Percentiles rank a stretch among this genome's conserved stretches.
phyloP scores from a whole-genome alignment of 92 coral and sea anemone genomes.

The Heliopora coerulea region DNA sequence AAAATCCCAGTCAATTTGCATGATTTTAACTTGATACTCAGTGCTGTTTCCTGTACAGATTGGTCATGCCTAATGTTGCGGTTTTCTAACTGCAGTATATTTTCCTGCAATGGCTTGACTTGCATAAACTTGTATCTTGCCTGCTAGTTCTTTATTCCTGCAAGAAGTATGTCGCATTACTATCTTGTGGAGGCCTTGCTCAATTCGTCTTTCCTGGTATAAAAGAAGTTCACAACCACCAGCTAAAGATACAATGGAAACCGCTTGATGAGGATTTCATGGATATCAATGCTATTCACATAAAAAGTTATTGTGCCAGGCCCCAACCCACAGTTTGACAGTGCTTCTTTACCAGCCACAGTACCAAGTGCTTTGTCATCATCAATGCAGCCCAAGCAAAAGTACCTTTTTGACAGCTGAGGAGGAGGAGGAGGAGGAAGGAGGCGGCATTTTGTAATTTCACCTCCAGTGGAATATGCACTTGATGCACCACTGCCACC shows the following conservation, averaged over 20 bases:
- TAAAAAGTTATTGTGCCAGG: slow-evolving; percentile 25
- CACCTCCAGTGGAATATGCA: too few species aligned
- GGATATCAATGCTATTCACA: slow-evolving; percentile 6
- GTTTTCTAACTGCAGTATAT: slow-evolving; percentile 2
- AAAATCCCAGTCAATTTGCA: too few species aligned
- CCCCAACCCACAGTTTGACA: slow-evolving; percentile 47
- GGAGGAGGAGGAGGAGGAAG: too few species aligned
- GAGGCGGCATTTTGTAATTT: too few species aligned
- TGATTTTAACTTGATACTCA: too few species aligned
- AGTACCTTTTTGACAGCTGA: too few species aligned
- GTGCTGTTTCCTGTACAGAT: too few species aligned
- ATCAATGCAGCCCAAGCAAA: slow-evolving; percentile 14
- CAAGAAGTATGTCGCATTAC: slow-evolving; percentile 52
- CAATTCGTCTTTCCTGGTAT: slow-evolving; percentile 60
- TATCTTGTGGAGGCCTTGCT: slow-evolving; percentile 56
- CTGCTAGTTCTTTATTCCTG: slow-evolving; percentile 30
- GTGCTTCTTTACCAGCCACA: slow-evolving; percentile 26
- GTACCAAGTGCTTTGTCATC: slow-evolving; percentile 35
- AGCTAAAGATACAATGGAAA: slow-evolving; percentile 31
- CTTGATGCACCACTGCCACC: too few species aligned
- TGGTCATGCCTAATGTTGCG: too few species aligned
- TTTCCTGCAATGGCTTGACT: background rate
- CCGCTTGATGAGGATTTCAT: slow-evolving; percentile 20
- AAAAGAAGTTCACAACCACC: slow-evolving; percentile 67
- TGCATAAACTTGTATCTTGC: background rate